Evolutionary conservation across 2,113 vertebrate species (phyloP).

Genomic region (Leptodactylus fuscus): DNA sequence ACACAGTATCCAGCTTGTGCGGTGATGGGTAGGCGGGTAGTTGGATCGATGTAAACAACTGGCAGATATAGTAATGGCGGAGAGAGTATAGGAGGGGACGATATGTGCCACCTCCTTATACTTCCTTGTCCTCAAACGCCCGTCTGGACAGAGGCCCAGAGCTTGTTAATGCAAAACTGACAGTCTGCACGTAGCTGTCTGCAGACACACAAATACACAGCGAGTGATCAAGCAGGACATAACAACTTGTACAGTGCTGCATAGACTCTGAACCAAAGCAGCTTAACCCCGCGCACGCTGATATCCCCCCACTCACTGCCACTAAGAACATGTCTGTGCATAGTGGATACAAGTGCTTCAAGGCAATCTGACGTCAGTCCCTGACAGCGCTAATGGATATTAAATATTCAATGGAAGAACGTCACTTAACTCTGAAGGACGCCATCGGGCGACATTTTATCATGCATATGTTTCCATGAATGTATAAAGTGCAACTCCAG

Average conservation of each 20-base stretch:
- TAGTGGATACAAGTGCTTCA: neutral
- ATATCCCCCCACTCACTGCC: neutral
- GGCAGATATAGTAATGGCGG: slow-evolving; percentile 34
- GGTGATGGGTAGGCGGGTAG: neutral
- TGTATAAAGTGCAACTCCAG: neutral
- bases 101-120: slow-evolving; percentile 47
- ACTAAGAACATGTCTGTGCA: neutral
- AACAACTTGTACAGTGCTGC: neutral
- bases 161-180: slow-evolving; percentile 59
- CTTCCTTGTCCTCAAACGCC: slow-evolving; percentile 56
- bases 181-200: slow-evolving; percentile 58
- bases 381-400: neutral
- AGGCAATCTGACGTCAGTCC: neutral
- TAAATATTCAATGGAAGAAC: neutral
- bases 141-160: slow-evolving; percentile 52
- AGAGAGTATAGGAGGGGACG: slow-evolving; percentile 29
- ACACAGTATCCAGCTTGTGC: slow-evolving; percentile 7
- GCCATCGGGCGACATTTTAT: neutral
- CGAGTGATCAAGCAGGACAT: slow-evolving; percentile 11
- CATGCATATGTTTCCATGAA: neutral
- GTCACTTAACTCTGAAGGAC: neutral
- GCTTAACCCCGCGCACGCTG: slow-evolving; percentile 6
- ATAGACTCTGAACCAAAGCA: neutral
- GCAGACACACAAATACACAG: slow-evolving; percentile 34
- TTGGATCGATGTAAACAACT: slow-evolving; percentile 44